Evolutionary conservation across 2,797 vertebrate species (phyloP).

Genomic region (Ctenopoma multispine): DNA sequence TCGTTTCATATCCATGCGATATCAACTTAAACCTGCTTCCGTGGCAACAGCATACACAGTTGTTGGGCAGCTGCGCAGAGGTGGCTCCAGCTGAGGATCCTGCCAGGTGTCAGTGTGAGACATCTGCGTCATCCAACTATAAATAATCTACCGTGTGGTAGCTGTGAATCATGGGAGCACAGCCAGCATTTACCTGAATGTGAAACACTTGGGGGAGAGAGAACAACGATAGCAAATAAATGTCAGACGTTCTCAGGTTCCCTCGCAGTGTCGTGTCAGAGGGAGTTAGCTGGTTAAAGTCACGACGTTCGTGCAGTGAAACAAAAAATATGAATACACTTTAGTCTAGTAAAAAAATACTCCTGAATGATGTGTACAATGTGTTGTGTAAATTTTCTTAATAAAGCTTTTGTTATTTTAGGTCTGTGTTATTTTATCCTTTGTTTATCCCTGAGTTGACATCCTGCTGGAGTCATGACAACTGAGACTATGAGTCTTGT

Average conservation of each 20-base stretch:
- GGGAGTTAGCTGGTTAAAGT: neutral
- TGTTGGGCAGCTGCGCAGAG: conserved; percentile 65
- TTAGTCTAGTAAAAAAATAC: too few relatives aligned
- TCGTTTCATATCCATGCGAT: conserved; percentile 60
- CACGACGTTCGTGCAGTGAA: conserved; percentile 8
- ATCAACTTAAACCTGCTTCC: conserved; percentile 74
- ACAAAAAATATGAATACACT: conserved; percentile 18
- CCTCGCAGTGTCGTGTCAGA: conserved; percentile 37
- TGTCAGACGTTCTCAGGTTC: conserved; percentile 75
- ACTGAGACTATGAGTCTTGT: conserved; percentile 75
- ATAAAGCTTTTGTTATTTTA: conserved; percentile 2
- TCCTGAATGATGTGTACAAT: neutral
- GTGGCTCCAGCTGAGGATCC: conserved; percentile 63
- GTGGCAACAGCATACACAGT: conserved; percentile 76
- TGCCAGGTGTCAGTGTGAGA: conserved; percentile 65
- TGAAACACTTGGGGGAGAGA: conserved; percentile 53
- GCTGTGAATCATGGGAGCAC: conserved; percentile 65
- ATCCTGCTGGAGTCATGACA: conserved; percentile 63
- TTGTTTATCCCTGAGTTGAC: conserved; percentile 49
- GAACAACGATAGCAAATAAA: conserved; percentile 62
- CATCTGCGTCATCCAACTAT: conserved; percentile 80
- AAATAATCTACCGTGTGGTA: conserved; percentile 77
- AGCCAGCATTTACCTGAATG: conserved; percentile 65
- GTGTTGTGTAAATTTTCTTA: neutral
- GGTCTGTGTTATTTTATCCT: conserved; percentile 14